Evolutionary conservation across 1,140 invertebrate species (phyloP).

Genomic region (Zaprionus africanus): DNA sequence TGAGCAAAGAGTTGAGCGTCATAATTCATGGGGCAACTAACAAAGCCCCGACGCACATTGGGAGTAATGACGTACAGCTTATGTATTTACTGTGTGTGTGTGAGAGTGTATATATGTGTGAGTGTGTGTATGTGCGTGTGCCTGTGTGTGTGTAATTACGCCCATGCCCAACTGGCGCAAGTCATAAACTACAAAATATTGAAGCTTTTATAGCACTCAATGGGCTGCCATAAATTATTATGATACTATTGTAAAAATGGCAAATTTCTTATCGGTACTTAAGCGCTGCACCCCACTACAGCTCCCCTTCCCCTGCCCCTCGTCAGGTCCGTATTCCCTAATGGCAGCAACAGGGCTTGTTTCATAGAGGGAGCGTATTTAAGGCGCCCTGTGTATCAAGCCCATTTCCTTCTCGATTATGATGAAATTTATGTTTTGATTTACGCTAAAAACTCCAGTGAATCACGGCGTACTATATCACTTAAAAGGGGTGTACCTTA

Average conservation of each 20-base stretch:
- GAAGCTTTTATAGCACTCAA: constrained; percentile 83
- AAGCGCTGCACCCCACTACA: constrained; percentile 55
- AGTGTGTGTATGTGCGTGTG: constrained; percentile 22
- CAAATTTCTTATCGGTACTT: constrained; percentile 82
- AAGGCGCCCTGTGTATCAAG: constrained; percentile 1
- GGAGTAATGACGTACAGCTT: constrained; percentile 73
- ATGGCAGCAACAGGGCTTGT: constrained; percentile 3
- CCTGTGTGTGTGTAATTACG: constrained; percentile 67
- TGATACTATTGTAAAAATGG: constrained; percentile 83
- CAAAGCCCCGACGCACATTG: constrained; percentile 50
- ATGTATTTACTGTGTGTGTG: constrained; percentile 31
- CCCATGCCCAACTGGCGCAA: constrained; percentile 77
- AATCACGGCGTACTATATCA: neutral
- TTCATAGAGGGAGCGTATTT: constrained; percentile 17
- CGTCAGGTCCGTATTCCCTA: neutral
- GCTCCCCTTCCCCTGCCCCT: neutral
- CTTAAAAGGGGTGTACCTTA: neutral
- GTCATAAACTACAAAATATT: constrained; percentile 84
- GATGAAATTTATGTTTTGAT: neutral
- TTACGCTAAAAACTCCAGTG: neutral
- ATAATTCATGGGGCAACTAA: constrained; percentile 77
- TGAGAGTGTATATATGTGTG: constrained; percentile 2
- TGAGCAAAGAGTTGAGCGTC: constrained; percentile 61
- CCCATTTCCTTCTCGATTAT: neutral
- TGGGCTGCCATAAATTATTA: constrained; percentile 82